A percentile compares a stretch with the other conserved stretches of the same genome.
Conservation (phyloP, 1,140 invertebrate species). For the Aporrectodea caliginosa region DNA sequence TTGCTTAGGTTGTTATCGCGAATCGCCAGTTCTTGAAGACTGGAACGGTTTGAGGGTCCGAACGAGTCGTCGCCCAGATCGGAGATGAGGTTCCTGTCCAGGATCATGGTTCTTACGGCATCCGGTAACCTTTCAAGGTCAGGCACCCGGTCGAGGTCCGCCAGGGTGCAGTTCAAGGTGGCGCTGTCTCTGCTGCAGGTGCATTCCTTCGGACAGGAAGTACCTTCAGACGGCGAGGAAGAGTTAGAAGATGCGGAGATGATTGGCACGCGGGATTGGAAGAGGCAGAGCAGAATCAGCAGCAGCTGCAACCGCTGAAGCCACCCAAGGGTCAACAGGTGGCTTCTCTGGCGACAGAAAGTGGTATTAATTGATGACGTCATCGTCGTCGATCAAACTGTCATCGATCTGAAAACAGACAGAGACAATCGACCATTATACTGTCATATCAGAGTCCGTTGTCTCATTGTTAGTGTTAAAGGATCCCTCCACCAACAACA, state of each 20-base stretch:
- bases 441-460: too few species aligned
- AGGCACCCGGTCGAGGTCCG: background rate
- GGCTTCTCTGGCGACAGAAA: background rate
- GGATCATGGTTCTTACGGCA: background rate
- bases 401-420: too few species aligned
- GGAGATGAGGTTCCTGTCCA: background rate
- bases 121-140: background rate
- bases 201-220: background rate
- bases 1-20: background rate
- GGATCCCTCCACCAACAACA: too few species aligned
- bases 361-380: background rate
- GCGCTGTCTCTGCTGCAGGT: background rate
- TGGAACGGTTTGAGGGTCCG: background rate
- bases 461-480: too few species aligned
- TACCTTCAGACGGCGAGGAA: background rate
- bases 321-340: background rate
- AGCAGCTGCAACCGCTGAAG: too few species aligned
- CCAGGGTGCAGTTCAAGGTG: background rate
- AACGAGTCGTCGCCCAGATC: background rate
- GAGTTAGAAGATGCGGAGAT: background rate
- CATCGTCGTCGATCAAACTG: background rate
- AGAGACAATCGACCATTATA: too few species aligned
- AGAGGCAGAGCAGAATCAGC: too few species aligned
- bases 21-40: background rate
- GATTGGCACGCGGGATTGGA: too few species aligned